Evolutionary conservation across 2,113 vertebrate species (phyloP).

Genomic region (Caracal caracal): DNA sequence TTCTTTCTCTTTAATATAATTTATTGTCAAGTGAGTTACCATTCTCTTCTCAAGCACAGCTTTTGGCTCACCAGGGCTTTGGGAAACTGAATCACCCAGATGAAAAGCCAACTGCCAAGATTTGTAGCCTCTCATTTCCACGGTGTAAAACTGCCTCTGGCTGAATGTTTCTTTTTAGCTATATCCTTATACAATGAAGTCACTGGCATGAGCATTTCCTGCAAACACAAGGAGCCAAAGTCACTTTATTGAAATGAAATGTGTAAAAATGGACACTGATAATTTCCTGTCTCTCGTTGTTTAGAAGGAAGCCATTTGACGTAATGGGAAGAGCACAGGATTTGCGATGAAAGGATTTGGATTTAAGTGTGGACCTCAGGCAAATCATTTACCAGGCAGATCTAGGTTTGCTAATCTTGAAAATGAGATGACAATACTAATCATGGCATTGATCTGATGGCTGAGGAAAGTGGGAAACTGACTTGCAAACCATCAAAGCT

Average conservation of each 20-base stretch:
- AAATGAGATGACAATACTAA: neutral
- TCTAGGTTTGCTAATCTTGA: neutral
- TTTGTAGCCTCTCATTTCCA: neutral
- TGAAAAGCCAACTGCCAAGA: neutral
- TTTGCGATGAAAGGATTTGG: neutral
- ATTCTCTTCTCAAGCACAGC: neutral
- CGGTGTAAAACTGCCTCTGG: neutral
- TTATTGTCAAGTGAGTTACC: too few species aligned
- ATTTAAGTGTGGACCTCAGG: neutral
- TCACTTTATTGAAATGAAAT: constrained; percentile 42
- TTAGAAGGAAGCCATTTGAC: neutral
- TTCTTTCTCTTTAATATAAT: neutral
- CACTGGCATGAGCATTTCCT: neutral
- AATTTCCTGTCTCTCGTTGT: neutral
- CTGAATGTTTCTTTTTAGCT: neutral
- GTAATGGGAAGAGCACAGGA: neutral
- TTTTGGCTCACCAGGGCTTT: neutral
- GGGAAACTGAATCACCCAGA: neutral
- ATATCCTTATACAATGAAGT: neutral
- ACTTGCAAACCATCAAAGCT: neutral
- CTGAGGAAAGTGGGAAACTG: neutral
- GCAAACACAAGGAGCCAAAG: neutral
- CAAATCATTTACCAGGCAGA: neutral
- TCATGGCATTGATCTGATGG: neutral
- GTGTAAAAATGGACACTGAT: neutral